Base-by-base conservation (phyloP, 2,797 vertebrate species). In the Phyllotis vaccarum region DNA sequence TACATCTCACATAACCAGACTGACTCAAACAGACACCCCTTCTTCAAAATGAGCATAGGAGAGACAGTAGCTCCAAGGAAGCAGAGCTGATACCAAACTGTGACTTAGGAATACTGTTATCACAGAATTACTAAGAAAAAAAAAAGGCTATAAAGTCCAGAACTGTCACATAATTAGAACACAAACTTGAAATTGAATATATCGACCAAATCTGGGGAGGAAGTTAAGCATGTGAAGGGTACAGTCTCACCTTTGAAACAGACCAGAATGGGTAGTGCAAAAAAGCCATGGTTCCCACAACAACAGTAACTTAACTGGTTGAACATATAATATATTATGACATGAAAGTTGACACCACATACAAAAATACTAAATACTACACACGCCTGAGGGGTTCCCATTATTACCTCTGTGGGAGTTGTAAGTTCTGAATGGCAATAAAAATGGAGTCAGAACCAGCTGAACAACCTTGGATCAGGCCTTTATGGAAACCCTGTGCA, bases 301-400 rank as follows among this genome's bases (percentile, higher is more conserved):
- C 75, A 87, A 91, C 89, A 80, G 46, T 83, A 96, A 95, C 91
- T 88, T 93, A 93, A 94, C 66, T 86, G 82, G 66, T 91, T 80
- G 79, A 90, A 81, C 49, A 81, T 76, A 91, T 76, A 89, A 52
- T 86, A 92, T 92, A 89, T 74, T 68, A 90, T 72, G 58, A 94
- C 93, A 93, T 31, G 81, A 93, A 95, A 94, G 74, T 85, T 96
- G 94, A 94, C 90, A 90, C 58, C 90, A 81, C 79, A 72, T 74
- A 95, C 81, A 96, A 90, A 95, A 95, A 94, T 93, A 94, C 94
- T 97, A 96, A 96, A 95, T 94, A 91, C 87, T 82, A 74, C 86
- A 89, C 75, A 83, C 49, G 40, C 92, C 96, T 49, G 24, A 93
- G 74, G 91, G 83, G 40, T 85, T 86, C 64, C 64, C 80, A 19